These are phyloP conservation scores for Miltochrista miniata DNA, from an alignment of 2,888 invertebrate species.

Conservation along the genomic window DNA sequence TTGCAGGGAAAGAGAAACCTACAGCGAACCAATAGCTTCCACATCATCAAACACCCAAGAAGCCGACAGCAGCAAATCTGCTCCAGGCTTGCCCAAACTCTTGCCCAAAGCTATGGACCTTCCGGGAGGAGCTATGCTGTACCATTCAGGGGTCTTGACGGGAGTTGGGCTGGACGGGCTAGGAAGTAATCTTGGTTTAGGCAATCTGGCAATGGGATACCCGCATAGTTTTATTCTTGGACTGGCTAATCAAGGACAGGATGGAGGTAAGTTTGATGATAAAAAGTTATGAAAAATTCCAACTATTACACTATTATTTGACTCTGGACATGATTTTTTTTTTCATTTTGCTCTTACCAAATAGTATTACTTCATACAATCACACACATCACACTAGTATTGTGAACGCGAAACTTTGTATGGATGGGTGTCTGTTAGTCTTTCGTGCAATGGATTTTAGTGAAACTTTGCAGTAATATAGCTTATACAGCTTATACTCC, in stretches of 20 bases:
- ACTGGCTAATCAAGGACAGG: conserved; percentile 76
- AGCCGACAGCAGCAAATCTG: conserved; percentile 66
- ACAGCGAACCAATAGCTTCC: conserved; percentile 61
- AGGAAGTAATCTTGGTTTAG: conserved; percentile 67
- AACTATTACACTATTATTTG: no score
- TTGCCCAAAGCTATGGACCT: conserved; percentile 67
- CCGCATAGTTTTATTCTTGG: conserved; percentile 78
- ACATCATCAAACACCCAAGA: conserved; percentile 70
- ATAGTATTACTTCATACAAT: no score
- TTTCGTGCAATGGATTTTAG: no score
- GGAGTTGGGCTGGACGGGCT: conserved; percentile 62
- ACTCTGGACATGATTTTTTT: no score
- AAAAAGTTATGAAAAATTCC: background rate
- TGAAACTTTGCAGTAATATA: no score
- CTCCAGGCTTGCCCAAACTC: conserved; percentile 57
- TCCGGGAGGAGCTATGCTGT: conserved; percentile 77
- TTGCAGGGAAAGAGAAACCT: conserved; percentile 50
- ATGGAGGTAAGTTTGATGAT: conserved; percentile 59
- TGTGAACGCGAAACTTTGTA: no score
- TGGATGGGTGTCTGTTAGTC: no score
- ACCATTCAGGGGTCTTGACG: conserved; percentile 65
- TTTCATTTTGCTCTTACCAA: no score
- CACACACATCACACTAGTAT: no score
- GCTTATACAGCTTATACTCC: no score
- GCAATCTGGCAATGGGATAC: conserved; percentile 75